Evolutionary conservation across 2,113 vertebrate genomes (phyloP).

Genomic region (Nerophis lumbriciformis): DNA sequence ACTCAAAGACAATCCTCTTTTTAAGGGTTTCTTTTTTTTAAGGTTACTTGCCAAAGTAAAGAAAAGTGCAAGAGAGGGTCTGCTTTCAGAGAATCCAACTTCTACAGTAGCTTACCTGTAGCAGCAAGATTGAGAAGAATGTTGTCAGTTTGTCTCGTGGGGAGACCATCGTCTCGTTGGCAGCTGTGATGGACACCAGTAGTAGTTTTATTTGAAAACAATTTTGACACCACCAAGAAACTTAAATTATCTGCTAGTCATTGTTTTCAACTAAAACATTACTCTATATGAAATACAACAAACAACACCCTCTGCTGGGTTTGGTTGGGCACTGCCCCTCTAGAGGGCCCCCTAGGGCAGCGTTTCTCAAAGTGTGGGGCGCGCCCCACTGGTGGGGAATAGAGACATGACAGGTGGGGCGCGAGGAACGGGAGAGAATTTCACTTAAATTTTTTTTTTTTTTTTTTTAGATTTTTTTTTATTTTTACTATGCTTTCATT

Average conservation of each 20-base stretch:
- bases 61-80: slow-evolving; percentile 9
- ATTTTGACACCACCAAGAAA: slow-evolving; percentile 6
- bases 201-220: too few relatives aligned
- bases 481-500: too few relatives aligned
- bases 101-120: slow-evolving; percentile 35
- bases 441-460: too few relatives aligned
- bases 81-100: slow-evolving; percentile 30
- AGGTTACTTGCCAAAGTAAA: slow-evolving; percentile 1
- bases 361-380: too few relatives aligned
- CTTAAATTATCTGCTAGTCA: slow-evolving; percentile 6
- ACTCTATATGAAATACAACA: background rate
- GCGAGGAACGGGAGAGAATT: too few relatives aligned
- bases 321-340: too few relatives aligned
- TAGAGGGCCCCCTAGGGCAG: too few relatives aligned
- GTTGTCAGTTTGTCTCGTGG: slow-evolving; percentile 5
- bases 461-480: too few relatives aligned
- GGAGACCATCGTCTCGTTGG: slow-evolving; percentile 17
- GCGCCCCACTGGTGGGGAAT: too few relatives aligned
- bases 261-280: slow-evolving; percentile 16
- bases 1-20: slow-evolving; percentile 16
- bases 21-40: slow-evolving; percentile 3
- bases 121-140: slow-evolving; percentile 54
- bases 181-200: slow-evolving; percentile 7
- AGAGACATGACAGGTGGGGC: too few relatives aligned
- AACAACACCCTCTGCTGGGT: too few relatives aligned